Percentiles rank a stretch among this genome's conserved stretches.
Conservation (phyloP, 2,113 vertebrate species). For the Aegotheles bennettii region DNA sequence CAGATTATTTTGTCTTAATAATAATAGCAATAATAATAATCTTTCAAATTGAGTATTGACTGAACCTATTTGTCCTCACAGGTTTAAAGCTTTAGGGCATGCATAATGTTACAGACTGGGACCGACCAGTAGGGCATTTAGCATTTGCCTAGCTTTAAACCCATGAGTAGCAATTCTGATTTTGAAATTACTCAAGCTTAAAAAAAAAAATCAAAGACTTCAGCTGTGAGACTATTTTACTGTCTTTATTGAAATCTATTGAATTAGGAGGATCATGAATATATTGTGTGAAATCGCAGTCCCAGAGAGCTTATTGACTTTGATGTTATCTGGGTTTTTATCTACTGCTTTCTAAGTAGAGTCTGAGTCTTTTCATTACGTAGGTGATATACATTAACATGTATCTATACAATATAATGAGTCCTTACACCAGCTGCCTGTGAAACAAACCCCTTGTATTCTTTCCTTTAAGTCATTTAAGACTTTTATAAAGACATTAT, state of each 20-base stretch:
- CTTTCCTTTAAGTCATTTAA: neutral
- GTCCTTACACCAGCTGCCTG: neutral
- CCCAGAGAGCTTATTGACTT: neutral
- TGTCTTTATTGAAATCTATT: neutral
- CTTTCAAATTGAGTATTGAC: neutral
- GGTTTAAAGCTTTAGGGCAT: neutral
- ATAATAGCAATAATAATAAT: neutral
- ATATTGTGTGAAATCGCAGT: neutral
- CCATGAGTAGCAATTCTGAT: neutral
- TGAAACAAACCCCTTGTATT: neutral
- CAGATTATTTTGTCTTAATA: neutral
- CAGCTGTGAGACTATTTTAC: neutral
- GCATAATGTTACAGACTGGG: neutral
- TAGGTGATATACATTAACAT: neutral
- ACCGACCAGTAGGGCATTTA: neutral
- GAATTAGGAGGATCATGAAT: neutral
- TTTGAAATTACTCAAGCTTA: neutral
- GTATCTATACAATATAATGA: neutral
- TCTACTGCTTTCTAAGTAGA: neutral
- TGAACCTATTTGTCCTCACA: neutral
- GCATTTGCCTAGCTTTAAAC: neutral
- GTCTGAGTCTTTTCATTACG: neutral
- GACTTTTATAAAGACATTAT: neutral
- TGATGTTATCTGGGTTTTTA: neutral
- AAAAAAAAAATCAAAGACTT: neutral